Conservation (phyloP, 1,140 invertebrate genomes). For the Drosophila pectinifera region DNA sequence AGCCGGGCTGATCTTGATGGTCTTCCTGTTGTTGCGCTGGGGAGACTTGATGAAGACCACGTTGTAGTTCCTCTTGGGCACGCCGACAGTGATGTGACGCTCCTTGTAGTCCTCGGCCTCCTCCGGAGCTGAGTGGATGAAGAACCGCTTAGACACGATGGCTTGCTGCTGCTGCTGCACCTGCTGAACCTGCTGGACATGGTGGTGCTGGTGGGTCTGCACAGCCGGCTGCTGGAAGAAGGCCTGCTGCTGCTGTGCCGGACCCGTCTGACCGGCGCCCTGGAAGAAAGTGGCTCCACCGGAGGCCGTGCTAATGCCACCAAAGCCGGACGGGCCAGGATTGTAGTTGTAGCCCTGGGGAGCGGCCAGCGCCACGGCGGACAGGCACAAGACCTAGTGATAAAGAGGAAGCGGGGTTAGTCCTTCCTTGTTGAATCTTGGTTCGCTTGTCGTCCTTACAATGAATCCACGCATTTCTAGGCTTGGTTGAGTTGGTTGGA, state of each 20-base stretch:
- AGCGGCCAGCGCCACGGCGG: constrained; percentile 76
- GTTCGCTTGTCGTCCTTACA: constrained; percentile 56
- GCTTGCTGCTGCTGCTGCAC: constrained; percentile 83
- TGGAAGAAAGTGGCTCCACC: constrained; percentile 65
- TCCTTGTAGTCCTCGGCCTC: constrained; percentile 79
- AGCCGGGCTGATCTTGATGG: constrained; percentile 87
- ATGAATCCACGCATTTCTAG: constrained; percentile 84
- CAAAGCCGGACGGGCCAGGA: constrained; percentile 63
- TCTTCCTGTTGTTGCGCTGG: constrained; percentile 89
- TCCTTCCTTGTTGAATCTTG: not conserved
- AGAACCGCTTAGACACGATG: constrained; percentile 85
- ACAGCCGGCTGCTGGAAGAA: constrained; percentile 85
- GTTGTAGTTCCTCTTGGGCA: constrained; percentile 92
- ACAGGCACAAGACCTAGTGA: constrained; percentile 72
- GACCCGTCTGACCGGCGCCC: constrained; percentile 36
- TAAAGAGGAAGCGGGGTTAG: constrained; percentile 1
- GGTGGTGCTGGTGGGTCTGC: constrained; percentile 44
- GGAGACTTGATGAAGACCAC: constrained; percentile 95
- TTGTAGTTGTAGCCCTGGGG: constrained; percentile 83
- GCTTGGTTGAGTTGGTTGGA: constrained; percentile 70
- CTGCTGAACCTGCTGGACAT: constrained; percentile 48
- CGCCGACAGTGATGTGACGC: constrained; percentile 84
- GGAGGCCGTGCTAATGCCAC: constrained; percentile 48
- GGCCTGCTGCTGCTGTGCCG: constrained; percentile 45
- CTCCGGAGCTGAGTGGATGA: constrained; percentile 82